These are phyloP conservation scores for Pachypsylla venusta DNA, from an alignment of 1,140 invertebrate genomes.

Conservation along the genomic window DNA sequence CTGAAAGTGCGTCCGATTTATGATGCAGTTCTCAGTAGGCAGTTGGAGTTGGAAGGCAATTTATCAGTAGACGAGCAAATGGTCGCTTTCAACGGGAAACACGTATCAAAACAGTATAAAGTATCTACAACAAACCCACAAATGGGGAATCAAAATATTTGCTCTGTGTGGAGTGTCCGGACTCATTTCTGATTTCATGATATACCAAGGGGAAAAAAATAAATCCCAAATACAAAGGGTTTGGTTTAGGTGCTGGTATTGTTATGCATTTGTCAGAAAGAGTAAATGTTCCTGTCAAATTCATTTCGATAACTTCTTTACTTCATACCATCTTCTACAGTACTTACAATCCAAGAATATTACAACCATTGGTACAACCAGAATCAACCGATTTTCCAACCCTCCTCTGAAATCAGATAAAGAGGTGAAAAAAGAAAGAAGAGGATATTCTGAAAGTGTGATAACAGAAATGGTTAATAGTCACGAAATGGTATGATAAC, in stretches of 20 bases:
- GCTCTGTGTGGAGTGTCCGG: conserved; percentile 21
- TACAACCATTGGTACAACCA: conserved; percentile 15
- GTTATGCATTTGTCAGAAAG: conserved; percentile 11
- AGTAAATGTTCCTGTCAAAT: background rate
- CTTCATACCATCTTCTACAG: conserved; percentile 13
- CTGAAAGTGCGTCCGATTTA: too few species aligned
- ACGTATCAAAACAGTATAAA: too few species aligned
- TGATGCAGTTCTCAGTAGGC: too few species aligned
- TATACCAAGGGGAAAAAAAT: conserved; percentile 23
- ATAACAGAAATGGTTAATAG: too few species aligned
- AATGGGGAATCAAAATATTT: conserved; percentile 22
- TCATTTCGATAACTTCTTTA: conserved; percentile 22
- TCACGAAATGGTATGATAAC: too few species aligned
- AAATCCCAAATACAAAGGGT: background rate
- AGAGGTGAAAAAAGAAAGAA: conserved; percentile 19
- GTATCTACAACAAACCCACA: too few species aligned
- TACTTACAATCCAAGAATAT: conserved; percentile 12
- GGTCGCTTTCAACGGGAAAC: too few species aligned
- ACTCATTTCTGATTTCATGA: conserved; percentile 22
- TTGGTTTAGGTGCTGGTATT: background rate
- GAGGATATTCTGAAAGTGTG: conserved; percentile 12
- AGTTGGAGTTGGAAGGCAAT: too few species aligned
- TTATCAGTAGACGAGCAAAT: too few species aligned
- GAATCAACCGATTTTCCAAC: conserved; percentile 16
- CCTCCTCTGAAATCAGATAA: conserved; percentile 17